These are phyloP conservation scores for Tenthredo livida DNA, from an alignment of 2,888 invertebrate species.

Conservation along the genomic window DNA sequence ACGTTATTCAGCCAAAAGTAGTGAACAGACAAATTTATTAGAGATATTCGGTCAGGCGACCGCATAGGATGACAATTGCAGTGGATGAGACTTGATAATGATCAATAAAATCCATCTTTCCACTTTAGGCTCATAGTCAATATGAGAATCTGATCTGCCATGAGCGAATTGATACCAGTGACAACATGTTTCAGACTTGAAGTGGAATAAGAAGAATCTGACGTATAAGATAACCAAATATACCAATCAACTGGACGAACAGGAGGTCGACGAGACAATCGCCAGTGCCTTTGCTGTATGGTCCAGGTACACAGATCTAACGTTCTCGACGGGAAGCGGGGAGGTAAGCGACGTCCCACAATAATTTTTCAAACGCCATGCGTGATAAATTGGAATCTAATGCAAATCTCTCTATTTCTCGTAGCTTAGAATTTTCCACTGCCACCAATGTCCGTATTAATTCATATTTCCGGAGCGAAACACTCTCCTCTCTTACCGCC, in stretches of 20 bases:
- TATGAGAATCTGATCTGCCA: slow-evolving; percentile 58
- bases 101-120: background rate
- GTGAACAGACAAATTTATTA: too few relatives aligned
- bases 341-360: slow-evolving; percentile 88
- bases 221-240: slow-evolving; percentile 87
- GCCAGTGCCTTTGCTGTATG: slow-evolving; percentile 90
- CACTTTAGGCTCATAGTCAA: background rate
- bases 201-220: slow-evolving; percentile 92
- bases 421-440: too few relatives aligned
- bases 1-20: too few relatives aligned
- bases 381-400: too few relatives aligned
- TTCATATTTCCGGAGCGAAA: too few relatives aligned
- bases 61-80: background rate
- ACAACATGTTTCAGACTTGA: slow-evolving; percentile 81
- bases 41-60: background rate
- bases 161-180: background rate
- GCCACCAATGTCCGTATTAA: too few relatives aligned
- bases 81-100: background rate
- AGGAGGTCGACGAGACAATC: slow-evolving; percentile 87
- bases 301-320: slow-evolving; percentile 89
- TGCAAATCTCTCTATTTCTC: too few relatives aligned
- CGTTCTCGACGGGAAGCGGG: slow-evolving; percentile 85
- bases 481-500: too few relatives aligned
- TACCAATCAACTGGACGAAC: slow-evolving; percentile 84
- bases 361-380: background rate